phyloP scores from a whole-genome alignment of 1,140 invertebrate species.

The Drosophila sproati region DNA sequence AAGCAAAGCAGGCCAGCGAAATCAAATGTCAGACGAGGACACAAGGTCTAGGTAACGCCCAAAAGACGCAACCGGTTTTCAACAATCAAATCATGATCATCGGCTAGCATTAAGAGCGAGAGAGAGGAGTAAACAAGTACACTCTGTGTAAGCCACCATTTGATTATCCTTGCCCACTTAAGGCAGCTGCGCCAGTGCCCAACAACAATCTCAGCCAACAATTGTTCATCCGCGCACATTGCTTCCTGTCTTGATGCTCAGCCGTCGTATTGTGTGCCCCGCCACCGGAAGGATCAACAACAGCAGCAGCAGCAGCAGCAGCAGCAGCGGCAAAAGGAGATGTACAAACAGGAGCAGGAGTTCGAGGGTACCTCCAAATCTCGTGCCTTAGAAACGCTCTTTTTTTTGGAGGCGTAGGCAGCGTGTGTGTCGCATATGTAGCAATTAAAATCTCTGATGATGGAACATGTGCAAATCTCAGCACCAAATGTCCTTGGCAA shows the following conservation, averaged over 20 bases:
- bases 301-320: background rate
- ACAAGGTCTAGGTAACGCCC: constrained; percentile 51
- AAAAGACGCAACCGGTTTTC: constrained; percentile 68
- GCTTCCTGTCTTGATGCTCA: constrained; percentile 69
- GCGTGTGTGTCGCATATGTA: constrained; percentile 79
- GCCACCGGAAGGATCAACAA: constrained; percentile 74
- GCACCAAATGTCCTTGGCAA: constrained; percentile 48
- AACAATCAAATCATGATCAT: constrained; percentile 43
- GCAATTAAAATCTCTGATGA: constrained; percentile 67
- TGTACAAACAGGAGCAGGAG: background rate
- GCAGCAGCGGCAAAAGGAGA: background rate
- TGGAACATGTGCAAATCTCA: constrained; percentile 73
- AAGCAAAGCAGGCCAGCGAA: constrained; percentile 35
- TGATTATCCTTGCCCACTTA: constrained; percentile 76
- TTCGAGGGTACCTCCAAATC: constrained; percentile 46
- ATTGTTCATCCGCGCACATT: constrained; percentile 79
- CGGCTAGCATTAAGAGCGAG: constrained; percentile 9
- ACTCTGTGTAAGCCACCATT: constrained; percentile 7
- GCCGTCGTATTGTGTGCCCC: constrained; percentile 40
- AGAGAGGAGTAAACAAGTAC: constrained; percentile 62
- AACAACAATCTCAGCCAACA: constrained; percentile 63
- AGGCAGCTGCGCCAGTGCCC: constrained; percentile 58
- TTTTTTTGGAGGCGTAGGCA: constrained; percentile 62
- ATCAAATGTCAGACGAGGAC: constrained; percentile 71
- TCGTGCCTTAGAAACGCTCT: background rate